Base-by-base conservation (phyloP, 2,888 invertebrate genomes). In the Ethmia dodecea region DNA sequence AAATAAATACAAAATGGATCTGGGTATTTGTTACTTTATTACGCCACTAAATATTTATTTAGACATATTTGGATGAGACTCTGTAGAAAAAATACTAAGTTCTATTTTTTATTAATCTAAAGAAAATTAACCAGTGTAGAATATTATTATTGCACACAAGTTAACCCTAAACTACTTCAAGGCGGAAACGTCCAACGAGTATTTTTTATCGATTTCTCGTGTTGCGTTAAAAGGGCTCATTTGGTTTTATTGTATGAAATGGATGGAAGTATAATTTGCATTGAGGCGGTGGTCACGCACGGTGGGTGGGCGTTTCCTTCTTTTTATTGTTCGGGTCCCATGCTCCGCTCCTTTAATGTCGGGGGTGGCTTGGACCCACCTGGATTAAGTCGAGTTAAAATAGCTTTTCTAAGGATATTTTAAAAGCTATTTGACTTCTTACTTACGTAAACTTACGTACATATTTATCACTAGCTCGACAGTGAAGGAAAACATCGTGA, bases 181-280 rank as follows among this genome's bases (percentile, higher is more conserved):
- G n/a, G n/a, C n/a, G n/a, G n/a, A n/a, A n/a, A 36, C 37, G 28
- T 31, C 16, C 49, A 44, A 47, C 65, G 57, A 63, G 57, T 64
- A 66, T 69, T 70, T n/a, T 78, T 72, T 77, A 81, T 81, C 74
- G 80, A 83, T 79, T 77, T 73, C 64, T 67, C 70, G 61, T 79
- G 77, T 81, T 70, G 78, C 79, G 79, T 79, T 81, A 78, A 83
- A 80, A 80, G 79, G 75, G 70, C 80, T 81, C 79, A 83, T 80
- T 80, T 80, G 73, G 77, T 74, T 80, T 80, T 79, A 80, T 80
- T 83, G 76, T 79, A 80, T 72, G 71, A 74, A 79, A 78, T 79
- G 75, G 75, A 78, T 79, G 73, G 74, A 71, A 75, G 74, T 75
- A 72, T 79, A 80, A 83, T 83, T 83, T 84, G 80, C 83, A 83